A percentile compares a stretch with the other conserved stretches of the same genome.
These are phyloP conservation scores for Syritta pipiens DNA, from an alignment of 2,888 invertebrate species.

Conservation along the genomic window DNA sequence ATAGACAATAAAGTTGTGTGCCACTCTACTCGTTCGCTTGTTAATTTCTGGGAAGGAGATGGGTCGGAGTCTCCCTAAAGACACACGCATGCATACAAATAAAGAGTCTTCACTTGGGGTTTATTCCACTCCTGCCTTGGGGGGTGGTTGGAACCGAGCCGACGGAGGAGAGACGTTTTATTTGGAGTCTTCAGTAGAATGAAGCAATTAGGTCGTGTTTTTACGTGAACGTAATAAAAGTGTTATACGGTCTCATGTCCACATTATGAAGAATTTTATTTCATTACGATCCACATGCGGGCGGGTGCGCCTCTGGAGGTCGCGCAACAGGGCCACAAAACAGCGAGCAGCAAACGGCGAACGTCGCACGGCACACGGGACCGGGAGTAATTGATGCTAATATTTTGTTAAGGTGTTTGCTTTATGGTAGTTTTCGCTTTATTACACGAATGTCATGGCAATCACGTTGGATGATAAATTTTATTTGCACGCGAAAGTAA, in stretches of 20 bases:
- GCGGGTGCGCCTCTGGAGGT: too few species aligned
- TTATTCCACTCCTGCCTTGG: not conserved
- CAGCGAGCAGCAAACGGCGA: not conserved
- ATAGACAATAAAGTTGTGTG: slow-evolving; percentile 7
- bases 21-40: slow-evolving; percentile 2
- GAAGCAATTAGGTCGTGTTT: slow-evolving; percentile 20
- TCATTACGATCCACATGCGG: slow-evolving; percentile 15
- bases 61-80: too few species aligned
- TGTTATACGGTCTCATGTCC: slow-evolving; percentile 22
- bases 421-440: slow-evolving; percentile 26
- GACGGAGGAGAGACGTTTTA: too few species aligned
- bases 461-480: slow-evolving; percentile 13
- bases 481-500: slow-evolving; percentile 2
- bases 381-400: slow-evolving; percentile 24
- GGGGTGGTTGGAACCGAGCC: too few species aligned
- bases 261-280: slow-evolving; percentile 30
- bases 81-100: not conserved
- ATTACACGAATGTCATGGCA: slow-evolving; percentile 21
- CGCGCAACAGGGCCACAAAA: not conserved
- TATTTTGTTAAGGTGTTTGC: slow-evolving; percentile 27
- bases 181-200: slow-evolving; percentile 7
- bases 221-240: slow-evolving; percentile 23
- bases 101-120: slow-evolving; percentile 13
- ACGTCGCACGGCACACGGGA: not conserved
- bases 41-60: too few species aligned